These are phyloP conservation scores for Platysternon megacephalum DNA, from an alignment of 2,113 vertebrate genomes.

Conservation along the genomic window DNA sequence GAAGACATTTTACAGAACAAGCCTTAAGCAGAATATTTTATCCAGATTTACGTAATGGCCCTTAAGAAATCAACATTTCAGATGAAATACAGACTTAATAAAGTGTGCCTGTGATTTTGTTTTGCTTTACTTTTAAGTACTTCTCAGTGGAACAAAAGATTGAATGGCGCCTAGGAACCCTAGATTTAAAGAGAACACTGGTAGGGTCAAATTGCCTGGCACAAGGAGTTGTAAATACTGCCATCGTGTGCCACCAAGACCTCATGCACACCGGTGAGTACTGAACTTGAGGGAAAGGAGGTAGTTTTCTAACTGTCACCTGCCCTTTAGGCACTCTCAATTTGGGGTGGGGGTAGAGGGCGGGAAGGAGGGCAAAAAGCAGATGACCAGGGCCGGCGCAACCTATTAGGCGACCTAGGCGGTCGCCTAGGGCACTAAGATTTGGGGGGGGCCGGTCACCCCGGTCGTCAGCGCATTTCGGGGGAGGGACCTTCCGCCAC, in stretches of 20 bases:
- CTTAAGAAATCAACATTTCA: neutral
- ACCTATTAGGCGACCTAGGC: too few relatives aligned
- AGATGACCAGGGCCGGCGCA: too few relatives aligned
- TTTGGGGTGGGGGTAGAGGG: neutral
- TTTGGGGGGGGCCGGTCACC: too few relatives aligned
- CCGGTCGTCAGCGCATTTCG: too few relatives aligned
- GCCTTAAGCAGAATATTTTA: neutral
- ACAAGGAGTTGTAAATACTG: neutral
- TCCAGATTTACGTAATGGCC: neutral
- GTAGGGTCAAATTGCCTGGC: neutral
- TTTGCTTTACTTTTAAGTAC: neutral
- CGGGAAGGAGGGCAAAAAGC: neutral
- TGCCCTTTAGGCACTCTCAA: neutral
- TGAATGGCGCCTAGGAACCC: neutral
- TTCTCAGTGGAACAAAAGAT: neutral
- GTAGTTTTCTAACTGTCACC: neutral
- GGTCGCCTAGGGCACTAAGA: too few relatives aligned
- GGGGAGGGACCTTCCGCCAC: too few relatives aligned
- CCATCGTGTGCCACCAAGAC: neutral
- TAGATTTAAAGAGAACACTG: neutral
- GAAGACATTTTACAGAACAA: neutral
- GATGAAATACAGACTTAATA: neutral
- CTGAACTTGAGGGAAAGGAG: neutral
- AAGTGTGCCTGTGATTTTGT: neutral
- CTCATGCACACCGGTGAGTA: neutral